Conservation (phyloP, 2,113 vertebrate genomes). For the Tor tambroides region DNA sequence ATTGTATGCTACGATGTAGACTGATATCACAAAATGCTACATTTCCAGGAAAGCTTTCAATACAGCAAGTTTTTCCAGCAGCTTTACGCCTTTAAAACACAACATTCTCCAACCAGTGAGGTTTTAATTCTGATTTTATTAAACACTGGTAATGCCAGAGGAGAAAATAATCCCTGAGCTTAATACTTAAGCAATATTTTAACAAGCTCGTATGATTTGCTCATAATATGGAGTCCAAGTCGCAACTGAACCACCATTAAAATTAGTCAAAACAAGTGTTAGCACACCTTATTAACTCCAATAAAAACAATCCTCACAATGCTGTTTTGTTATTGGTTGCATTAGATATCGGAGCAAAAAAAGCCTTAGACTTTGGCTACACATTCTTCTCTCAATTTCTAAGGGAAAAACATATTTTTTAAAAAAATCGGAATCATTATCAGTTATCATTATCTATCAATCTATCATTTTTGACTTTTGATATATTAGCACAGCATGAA, state of each 20-base stretch:
- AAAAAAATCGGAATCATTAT: not conserved
- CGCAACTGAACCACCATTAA: not conserved
- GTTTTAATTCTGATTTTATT: not conserved
- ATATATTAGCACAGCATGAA: not conserved
- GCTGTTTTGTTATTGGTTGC: not conserved
- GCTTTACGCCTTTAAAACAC: not conserved
- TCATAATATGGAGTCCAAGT: not conserved
- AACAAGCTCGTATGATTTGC: not conserved
- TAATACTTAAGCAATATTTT: not conserved
- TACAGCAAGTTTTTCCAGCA: not conserved
- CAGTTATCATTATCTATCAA: not conserved
- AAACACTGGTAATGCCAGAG: not conserved
- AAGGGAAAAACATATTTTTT: not conserved
- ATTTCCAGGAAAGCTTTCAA: not conserved
- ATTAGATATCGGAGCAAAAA: not conserved
- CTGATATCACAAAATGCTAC: not conserved
- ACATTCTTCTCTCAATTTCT: not conserved
- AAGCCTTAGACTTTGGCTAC: not conserved
- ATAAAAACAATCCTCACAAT: constrained; percentile 1
- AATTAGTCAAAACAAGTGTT: not conserved
- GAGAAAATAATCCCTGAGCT: not conserved
- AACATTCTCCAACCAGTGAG: not conserved
- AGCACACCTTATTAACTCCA: not conserved
- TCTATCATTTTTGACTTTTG: not conserved
- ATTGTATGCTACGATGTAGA: not conserved